A percentile compares a stretch with the other conserved stretches of the same genome.
These are phyloP conservation scores for Zaprionus tsacasi DNA, from an alignment of 1,140 invertebrate genomes.

Conservation along the genomic window DNA sequence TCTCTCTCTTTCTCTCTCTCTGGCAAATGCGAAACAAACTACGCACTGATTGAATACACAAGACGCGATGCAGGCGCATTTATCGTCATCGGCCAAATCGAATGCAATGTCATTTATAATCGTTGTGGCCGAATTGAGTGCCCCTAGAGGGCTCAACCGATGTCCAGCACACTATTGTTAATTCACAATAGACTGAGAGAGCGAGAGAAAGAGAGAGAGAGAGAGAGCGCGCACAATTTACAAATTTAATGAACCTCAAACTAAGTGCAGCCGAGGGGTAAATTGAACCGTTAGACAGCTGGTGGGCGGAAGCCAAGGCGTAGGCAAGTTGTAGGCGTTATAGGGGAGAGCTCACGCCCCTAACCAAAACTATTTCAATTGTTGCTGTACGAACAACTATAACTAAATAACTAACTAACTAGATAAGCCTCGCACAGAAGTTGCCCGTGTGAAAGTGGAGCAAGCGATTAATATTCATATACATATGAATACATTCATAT, in stretches of 20 bases:
- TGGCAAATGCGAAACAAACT: slow-evolving; percentile 27
- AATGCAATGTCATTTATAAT: slow-evolving; percentile 81
- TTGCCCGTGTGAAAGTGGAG: slow-evolving; percentile 3
- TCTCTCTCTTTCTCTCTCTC: too few species aligned
- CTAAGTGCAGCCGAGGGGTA: slow-evolving; percentile 18
- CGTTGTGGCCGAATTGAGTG: slow-evolving; percentile 53
- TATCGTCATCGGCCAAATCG: slow-evolving; percentile 32
- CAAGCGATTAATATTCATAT: slow-evolving; percentile 27
- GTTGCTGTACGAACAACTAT: slow-evolving; percentile 25
- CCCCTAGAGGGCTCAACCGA: background rate
- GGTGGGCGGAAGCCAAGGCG: slow-evolving; percentile 41
- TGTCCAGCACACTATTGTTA: slow-evolving; percentile 51
- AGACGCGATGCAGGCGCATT: slow-evolving; percentile 68
- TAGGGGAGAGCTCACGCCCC: background rate
- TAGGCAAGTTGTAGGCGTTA: slow-evolving; percentile 14
- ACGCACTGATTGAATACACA: slow-evolving; percentile 55
- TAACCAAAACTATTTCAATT: slow-evolving; percentile 58
- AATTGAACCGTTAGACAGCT: slow-evolving; percentile 34
- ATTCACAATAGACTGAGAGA: slow-evolving; percentile 49
- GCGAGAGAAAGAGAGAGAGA: slow-evolving; percentile 8
- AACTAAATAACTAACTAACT: background rate
- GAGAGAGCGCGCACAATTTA: slow-evolving; percentile 56
- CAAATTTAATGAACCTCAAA: slow-evolving; percentile 56
- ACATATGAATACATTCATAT: slow-evolving; percentile 38
- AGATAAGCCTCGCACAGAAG: background rate